Percentiles rank a stretch among this genome's conserved stretches.
Evolutionary conservation across 2,113 vertebrate species (phyloP).

Genomic region (Ctenodactylus gundi): DNA sequence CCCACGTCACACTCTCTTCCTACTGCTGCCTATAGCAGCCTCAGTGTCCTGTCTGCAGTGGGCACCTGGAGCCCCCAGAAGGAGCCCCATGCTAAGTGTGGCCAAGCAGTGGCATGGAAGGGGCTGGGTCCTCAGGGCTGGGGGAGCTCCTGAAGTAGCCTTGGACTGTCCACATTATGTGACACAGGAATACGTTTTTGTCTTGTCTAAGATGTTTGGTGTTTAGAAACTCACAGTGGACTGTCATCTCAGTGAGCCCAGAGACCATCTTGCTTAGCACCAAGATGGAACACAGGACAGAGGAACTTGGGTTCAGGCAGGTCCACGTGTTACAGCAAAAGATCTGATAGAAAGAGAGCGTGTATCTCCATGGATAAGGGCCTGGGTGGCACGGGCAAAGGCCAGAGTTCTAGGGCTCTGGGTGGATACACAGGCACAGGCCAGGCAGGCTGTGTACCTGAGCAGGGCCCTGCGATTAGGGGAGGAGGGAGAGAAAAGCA

Average conservation of each 20-base stretch:
- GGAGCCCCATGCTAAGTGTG: background rate
- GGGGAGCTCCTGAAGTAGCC: too few relatives aligned
- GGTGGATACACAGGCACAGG: too few relatives aligned
- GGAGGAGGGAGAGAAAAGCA: background rate
- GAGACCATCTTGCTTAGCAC: background rate
- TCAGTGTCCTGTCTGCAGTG: background rate
- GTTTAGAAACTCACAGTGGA: too few relatives aligned
- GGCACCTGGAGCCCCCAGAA: too few relatives aligned
- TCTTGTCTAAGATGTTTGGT: background rate
- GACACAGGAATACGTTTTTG: background rate
- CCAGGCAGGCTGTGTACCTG: too few relatives aligned
- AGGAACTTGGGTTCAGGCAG: background rate
- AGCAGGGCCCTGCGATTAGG: background rate
- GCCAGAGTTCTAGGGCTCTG: background rate
- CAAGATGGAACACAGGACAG: background rate
- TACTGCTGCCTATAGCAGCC: background rate
- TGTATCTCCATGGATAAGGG: rapidly evolving
- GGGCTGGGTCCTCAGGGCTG: rapidly evolving
- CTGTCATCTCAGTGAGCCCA: background rate
- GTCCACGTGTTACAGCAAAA: background rate
- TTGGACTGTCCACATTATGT: background rate
- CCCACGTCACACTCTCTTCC: too few relatives aligned
- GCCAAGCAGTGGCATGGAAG: background rate
- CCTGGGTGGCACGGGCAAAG: too few relatives aligned
- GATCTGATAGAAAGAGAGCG: background rate